Base-by-base conservation (phyloP, 1,140 invertebrate species). In the Atopsyche davidsoni region DNA sequence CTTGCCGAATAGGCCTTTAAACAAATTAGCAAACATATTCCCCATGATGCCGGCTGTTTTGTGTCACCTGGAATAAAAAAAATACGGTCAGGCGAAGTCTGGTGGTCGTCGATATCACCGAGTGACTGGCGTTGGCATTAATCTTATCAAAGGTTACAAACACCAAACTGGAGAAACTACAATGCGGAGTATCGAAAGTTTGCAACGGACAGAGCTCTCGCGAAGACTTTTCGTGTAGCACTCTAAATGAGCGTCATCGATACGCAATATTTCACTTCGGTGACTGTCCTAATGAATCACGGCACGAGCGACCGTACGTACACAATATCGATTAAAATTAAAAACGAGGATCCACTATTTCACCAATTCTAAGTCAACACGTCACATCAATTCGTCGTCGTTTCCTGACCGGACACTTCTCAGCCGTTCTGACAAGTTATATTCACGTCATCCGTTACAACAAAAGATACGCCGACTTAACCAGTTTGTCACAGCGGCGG, bases 1-100 rank as follows among this genome's bases (percentile, higher is more conserved):
- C 78, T 96, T 96, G 78, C 92, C 93, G 77, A 96, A 96, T 58
- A 96, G 87, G 79, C 92, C 91, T 85, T 95, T 95, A 72, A 87
- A 87, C 75, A 88, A 81, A 74, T 86, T 86, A 66, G 83, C 81
- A 74, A 87, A 87, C 76, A 87, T 83, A 79, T 88, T 88, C 79
- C 86, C 86, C 86, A 87, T 88, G 73, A 71, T 80, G 70, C 64
- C 60, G 67, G 64, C 64, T 76, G 64, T 72, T 73, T 64, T 64
- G 64, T 67, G 63, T 51, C 41, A 56, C 40, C 52, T 53, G 25
- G 25, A 56, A 55, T 39, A 21, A 45, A 39, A 51, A 49, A 38
- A 31, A 51, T 11, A 46, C 22, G 19, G 39, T 36, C 25, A 39
- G 45, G n/a, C n/a, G n/a, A n/a, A n/a, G n/a, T n/a, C n/a, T n/a